These are phyloP conservation scores for Chironomus tepperi DNA, from an alignment of 1,140 invertebrate genomes.

Conservation along the genomic window DNA sequence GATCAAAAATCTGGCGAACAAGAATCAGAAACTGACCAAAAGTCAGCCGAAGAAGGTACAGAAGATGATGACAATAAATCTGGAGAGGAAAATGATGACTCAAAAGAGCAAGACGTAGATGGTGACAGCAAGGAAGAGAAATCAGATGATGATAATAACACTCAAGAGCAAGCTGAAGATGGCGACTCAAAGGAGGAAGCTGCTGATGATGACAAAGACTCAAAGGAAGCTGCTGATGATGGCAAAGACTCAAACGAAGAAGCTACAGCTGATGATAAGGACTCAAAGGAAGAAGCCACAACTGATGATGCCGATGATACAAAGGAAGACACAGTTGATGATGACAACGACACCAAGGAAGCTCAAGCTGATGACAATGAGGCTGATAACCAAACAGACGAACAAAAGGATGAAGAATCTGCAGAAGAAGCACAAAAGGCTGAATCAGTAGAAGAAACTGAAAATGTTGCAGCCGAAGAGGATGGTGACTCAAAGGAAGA, in stretches of 20 bases:
- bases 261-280: slow-evolving; percentile 34
- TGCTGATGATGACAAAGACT: slow-evolving; percentile 34
- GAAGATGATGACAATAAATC: slow-evolving; percentile 37
- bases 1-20: slow-evolving; percentile 20
- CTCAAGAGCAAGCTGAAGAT: slow-evolving; percentile 34
- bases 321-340: slow-evolving; percentile 28
- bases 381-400: not conserved
- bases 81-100: slow-evolving; percentile 30
- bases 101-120: too few species aligned
- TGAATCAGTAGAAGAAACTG: slow-evolving; percentile 26
- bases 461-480: slow-evolving; percentile 26
- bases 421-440: not conserved
- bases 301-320: slow-evolving; percentile 29
- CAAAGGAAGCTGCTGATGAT: slow-evolving; percentile 31
- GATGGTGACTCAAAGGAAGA: slow-evolving; percentile 27
- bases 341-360: slow-evolving; percentile 19
- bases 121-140: slow-evolving; percentile 29
- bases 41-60: slow-evolving; percentile 32
- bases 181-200: slow-evolving; percentile 38
- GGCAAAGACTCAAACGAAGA: slow-evolving; percentile 34
- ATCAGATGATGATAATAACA: slow-evolving; percentile 29
- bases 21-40: slow-evolving; percentile 38
- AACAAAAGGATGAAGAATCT: too few species aligned
- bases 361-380: slow-evolving; percentile 19
- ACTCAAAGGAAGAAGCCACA: slow-evolving; percentile 32